Conservation (phyloP, 2,797 vertebrate genomes). For the Glyptemys insculpta region DNA sequence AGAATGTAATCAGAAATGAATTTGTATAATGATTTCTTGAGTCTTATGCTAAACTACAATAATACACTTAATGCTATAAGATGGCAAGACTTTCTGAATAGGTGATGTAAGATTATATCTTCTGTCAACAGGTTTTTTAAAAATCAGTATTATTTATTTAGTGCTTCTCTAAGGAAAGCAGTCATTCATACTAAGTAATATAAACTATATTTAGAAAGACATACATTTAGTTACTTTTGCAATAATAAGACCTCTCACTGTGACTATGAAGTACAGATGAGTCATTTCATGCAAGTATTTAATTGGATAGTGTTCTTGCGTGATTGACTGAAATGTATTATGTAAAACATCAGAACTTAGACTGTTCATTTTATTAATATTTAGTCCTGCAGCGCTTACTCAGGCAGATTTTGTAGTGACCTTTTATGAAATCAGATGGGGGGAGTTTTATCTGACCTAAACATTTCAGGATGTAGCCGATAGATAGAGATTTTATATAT, state of each 20-base stretch:
- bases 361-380: background rate
- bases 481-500: too few relatives aligned
- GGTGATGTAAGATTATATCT: slow-evolving; percentile 26
- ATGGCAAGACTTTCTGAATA: slow-evolving; percentile 54
- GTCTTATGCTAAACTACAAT: slow-evolving; percentile 66
- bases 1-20: slow-evolving; percentile 87
- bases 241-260: slow-evolving; percentile 46
- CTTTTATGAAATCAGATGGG: background rate
- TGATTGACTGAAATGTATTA: slow-evolving; percentile 10
- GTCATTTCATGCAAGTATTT: slow-evolving; percentile 47
- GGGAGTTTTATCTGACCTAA: background rate
- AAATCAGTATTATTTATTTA: slow-evolving; percentile 6
- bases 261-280: slow-evolving; percentile 48
- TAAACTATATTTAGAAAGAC: slow-evolving; percentile 41
- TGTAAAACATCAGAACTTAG: background rate
- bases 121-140: background rate
- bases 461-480: background rate
- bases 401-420: background rate
- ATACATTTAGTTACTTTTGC: slow-evolving; percentile 27
- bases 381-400: background rate
- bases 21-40: slow-evolving; percentile 81
- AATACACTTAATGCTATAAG: slow-evolving; percentile 53
- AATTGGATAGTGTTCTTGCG: slow-evolving; percentile 33
- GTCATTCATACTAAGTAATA: slow-evolving; percentile 56
- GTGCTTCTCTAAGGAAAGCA: slow-evolving; percentile 7